These are phyloP conservation scores for Drosophila mulleri DNA, from an alignment of 2,888 invertebrate species.

Conservation along the genomic window DNA sequence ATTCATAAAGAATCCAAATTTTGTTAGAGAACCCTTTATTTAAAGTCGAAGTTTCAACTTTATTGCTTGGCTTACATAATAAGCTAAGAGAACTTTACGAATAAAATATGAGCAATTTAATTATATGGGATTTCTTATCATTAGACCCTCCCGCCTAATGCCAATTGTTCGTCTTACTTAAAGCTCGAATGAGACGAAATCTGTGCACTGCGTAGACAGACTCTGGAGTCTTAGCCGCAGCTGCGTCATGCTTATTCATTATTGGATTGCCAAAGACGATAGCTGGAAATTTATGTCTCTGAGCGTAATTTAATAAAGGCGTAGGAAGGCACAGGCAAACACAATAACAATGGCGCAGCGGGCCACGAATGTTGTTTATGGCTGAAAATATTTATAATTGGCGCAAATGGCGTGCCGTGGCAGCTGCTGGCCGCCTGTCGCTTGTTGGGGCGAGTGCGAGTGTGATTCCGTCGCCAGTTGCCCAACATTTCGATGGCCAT, in stretches of 20 bases:
- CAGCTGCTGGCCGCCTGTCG: constrained; percentile 47
- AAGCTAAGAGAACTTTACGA: not conserved
- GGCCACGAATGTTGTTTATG: constrained; percentile 74
- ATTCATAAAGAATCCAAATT: too few relatives aligned
- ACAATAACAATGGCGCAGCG: constrained; percentile 32
- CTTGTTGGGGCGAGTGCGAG: not conserved
- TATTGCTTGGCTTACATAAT: too few relatives aligned
- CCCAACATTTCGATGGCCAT: constrained; percentile 24
- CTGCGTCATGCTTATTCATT: constrained; percentile 63
- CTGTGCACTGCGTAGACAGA: constrained; percentile 19
- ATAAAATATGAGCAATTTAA: not conserved
- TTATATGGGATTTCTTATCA: not conserved
- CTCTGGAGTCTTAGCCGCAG: constrained; percentile 37
- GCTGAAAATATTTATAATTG: constrained; percentile 73
- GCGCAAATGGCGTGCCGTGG: constrained; percentile 47
- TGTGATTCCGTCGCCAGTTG: constrained; percentile 1
- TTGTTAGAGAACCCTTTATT: too few relatives aligned
- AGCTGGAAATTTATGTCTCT: constrained; percentile 62
- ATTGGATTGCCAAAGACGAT: constrained; percentile 52
- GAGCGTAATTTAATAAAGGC: constrained; percentile 70
- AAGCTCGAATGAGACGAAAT: not conserved
- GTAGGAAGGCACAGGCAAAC: constrained; percentile 28
- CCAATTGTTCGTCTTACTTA: not conserved
- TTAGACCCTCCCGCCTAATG: not conserved
- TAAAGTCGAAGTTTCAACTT: not conserved